These are phyloP conservation scores for Murina feae DNA, from an alignment of 2,113 vertebrate species.

Conservation along the genomic window DNA sequence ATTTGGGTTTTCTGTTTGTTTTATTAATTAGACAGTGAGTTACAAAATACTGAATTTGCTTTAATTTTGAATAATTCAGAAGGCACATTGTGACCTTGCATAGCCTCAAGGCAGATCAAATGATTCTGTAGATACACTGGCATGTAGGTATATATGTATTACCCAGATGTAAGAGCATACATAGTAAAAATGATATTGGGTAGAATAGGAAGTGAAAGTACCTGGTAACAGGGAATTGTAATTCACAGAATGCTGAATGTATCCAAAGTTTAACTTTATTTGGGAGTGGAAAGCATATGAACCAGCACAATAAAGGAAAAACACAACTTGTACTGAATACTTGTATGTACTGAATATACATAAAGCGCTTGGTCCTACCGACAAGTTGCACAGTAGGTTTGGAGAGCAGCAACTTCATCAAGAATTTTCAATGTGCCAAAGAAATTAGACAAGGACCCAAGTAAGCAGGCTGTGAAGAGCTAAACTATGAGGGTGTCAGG, in stretches of 20 bases:
- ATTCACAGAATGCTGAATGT: neutral
- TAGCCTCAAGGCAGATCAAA: neutral
- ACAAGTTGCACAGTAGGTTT: neutral
- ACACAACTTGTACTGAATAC: neutral
- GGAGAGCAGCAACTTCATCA: neutral
- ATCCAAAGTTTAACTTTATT: neutral
- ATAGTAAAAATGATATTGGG: neutral
- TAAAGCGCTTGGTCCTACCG: neutral
- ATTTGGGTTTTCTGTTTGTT: neutral
- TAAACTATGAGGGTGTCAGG: neutral
- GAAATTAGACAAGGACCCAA: neutral
- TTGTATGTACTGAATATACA: neutral
- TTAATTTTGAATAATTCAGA: conserved; percentile 10
- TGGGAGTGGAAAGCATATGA: neutral
- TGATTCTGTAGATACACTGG: neutral
- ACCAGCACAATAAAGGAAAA: neutral
- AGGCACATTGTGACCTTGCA: neutral
- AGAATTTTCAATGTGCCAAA: neutral
- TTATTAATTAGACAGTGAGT: neutral
- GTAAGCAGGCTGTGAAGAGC: neutral
- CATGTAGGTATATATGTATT: neutral
- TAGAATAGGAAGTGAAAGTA: neutral
- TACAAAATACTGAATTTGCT: neutral
- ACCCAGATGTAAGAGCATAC: neutral
- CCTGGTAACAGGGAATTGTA: neutral